Conservation (phyloP, 2,797 vertebrate species). For the Oophaga sylvatica region DNA sequence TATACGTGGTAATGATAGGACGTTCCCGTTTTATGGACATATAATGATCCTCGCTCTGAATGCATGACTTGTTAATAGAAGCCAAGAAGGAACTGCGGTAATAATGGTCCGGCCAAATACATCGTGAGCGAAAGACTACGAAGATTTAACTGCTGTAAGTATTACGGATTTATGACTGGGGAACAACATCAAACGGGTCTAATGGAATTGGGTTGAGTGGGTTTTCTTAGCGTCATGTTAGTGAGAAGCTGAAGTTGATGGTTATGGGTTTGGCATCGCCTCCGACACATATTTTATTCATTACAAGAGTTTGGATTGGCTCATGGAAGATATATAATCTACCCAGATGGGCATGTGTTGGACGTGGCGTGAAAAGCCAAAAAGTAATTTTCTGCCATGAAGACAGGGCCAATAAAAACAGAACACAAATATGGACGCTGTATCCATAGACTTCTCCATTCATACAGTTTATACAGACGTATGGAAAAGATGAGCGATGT, state of each 20-base stretch:
- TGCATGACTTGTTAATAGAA: constrained; percentile 11
- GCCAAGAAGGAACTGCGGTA: constrained; percentile 11
- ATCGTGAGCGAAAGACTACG: background rate
- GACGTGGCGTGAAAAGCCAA: background rate
- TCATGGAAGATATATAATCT: background rate
- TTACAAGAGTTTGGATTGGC: constrained; percentile 30
- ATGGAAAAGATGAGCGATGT: background rate
- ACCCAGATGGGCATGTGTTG: background rate
- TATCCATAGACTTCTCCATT: too few relatives aligned
- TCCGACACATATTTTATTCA: constrained; percentile 13
- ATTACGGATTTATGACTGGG: constrained; percentile 35
- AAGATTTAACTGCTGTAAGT: constrained; percentile 18
- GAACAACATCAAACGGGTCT: constrained; percentile 9
- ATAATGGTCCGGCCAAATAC: constrained; percentile 1
- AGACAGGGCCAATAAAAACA: background rate
- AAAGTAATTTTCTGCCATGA: background rate
- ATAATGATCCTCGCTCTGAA: constrained; percentile 42
- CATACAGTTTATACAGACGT: background rate
- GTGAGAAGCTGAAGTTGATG: constrained; percentile 3
- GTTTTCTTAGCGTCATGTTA: constrained; percentile 3
- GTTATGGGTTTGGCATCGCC: constrained; percentile 17
- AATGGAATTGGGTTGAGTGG: constrained; percentile 1
- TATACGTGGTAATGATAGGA: constrained; percentile 34
- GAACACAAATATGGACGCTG: too few relatives aligned
- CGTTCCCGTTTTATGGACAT: constrained; percentile 36